phyloP scores from a whole-genome alignment of 2,888 invertebrate genomes.

The Ormyrus rosae region DNA sequence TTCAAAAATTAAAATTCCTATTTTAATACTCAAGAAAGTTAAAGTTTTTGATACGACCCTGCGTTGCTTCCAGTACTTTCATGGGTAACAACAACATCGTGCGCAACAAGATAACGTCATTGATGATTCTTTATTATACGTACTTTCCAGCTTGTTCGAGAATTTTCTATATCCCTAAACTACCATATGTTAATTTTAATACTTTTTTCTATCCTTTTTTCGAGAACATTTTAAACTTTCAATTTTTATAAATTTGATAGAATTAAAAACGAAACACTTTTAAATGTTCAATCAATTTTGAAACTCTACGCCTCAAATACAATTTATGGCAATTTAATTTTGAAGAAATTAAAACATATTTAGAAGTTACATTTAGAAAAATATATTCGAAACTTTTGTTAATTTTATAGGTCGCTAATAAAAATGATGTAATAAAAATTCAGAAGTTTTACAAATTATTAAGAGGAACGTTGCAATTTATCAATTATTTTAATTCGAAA shows the following conservation, averaged over 20 bases:
- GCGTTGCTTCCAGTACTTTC: constrained; percentile 4
- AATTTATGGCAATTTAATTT: too few relatives aligned
- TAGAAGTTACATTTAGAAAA: neutral
- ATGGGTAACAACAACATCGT: neutral
- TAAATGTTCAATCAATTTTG: neutral
- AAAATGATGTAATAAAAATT: neutral
- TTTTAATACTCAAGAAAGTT: neutral
- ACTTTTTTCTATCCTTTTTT: too few relatives aligned
- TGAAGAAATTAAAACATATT: neutral
- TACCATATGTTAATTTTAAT: neutral
- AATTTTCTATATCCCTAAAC: neutral
- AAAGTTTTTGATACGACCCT: constrained; percentile 3
- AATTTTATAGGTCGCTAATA: neutral
- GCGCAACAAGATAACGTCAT: constrained; percentile 32
- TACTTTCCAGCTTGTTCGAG: constrained; percentile 8
- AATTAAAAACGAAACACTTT: neutral
- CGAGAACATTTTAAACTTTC: neutral
- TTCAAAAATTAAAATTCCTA: too few relatives aligned
- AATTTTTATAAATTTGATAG: neutral
- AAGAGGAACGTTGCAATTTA: too few relatives aligned
- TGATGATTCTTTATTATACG: constrained; percentile 8
- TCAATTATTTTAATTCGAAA: too few relatives aligned
- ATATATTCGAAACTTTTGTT: neutral
- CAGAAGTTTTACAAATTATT: neutral
- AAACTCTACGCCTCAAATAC: too few relatives aligned